Evolutionary conservation across 2,888 invertebrate genomes (phyloP), one percentile per base, ranked within the genome.

Genomic region (Drosophila melanosoma): DNA sequence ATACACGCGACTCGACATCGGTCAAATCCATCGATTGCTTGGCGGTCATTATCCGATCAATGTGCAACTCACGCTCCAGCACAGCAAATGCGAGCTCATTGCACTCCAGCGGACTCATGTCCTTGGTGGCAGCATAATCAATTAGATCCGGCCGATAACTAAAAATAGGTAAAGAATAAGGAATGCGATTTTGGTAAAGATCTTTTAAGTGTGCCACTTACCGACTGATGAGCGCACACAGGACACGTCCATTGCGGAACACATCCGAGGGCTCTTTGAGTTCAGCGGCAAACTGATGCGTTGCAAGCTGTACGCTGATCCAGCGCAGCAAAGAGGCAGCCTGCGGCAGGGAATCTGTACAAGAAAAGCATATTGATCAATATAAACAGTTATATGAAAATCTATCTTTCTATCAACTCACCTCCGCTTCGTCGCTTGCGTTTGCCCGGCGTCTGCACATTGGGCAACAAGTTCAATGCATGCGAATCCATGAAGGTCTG

Each of bases 141-240:
- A 98, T 94, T 86, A 99, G 94, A 94, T 98, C 98, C 3, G 99
- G 99, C 70, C 98, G 95, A 94, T 98, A 99, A 76, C 97, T 96
- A 89, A 95, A 95, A 42, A 15, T 15, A 48, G 3, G 23, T n/a
- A 23, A 29, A n/a, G 1, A 10, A n/a, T 12, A 8, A 36, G 10
- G 2, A 15, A 66, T 53, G 0, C 10, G 4, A 32, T 33, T 15
- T 4, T 7, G 0, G 2, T 26, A 5, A 8, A 38, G 1, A 10
- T 5, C 8, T 17, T 15, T 7, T n/a, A n/a, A 15, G 12, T 5
- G 10, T 3, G 8, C 6, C 6, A 61, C 72, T 68, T 76, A 93
- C 93, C 93, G 92, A 82, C 91, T 93, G 36, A 93, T 93, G 66
- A 93, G 85, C 40, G 93, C 92, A 72, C 93, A 93, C 11, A 93